Base-by-base conservation (phyloP, 2,888 invertebrate genomes). In the Acanthosoma haemorrhoidale region DNA sequence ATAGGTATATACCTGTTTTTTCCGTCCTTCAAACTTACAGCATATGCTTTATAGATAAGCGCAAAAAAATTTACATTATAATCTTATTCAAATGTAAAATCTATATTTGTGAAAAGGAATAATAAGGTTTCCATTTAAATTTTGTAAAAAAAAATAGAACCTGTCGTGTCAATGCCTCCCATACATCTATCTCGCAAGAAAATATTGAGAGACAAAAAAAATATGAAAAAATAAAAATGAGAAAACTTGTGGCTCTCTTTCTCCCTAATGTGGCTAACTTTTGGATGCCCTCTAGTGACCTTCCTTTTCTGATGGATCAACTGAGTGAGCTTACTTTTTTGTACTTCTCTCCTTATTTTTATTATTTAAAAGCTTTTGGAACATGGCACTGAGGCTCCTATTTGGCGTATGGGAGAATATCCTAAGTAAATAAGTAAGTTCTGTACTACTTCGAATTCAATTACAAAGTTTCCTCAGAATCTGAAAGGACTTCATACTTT, bases 41-140 rank as follows among this genome's bases (percentile, higher is more conserved):
- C n/a, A n/a, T n/a, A n/a, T n/a, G n/a, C n/a, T n/a, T n/a, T n/a
- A n/a, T n/a, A n/a, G n/a, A n/a, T n/a, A n/a, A n/a, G n/a, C n/a
- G n/a, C n/a, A n/a, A n/a, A n/a, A n/a, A n/a, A n/a, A n/a, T n/a
- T n/a, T n/a, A n/a, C n/a, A n/a, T n/a, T n/a, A n/a, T n/a, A n/a
- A n/a, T n/a, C n/a, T n/a, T n/a, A n/a, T n/a, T n/a, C n/a, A n/a
- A n/a, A n/a, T n/a, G n/a, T n/a, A n/a, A n/a, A n/a, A n/a, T n/a
- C n/a, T n/a, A n/a, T n/a, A n/a, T n/a, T n/a, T n/a, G n/a, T n/a
- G n/a, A n/a, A n/a, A n/a, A n/a, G n/a, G n/a, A n/a, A n/a, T n/a
- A n/a, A n/a, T n/a, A n/a, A n/a, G n/a, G n/a, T n/a, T 51, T 51
- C 51, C 51, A 51, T 51, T 16, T 51, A 51, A 13, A 51, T 51